Base-by-base conservation (phyloP, 2,888 invertebrate species). In the Girardia tigrina region DNA sequence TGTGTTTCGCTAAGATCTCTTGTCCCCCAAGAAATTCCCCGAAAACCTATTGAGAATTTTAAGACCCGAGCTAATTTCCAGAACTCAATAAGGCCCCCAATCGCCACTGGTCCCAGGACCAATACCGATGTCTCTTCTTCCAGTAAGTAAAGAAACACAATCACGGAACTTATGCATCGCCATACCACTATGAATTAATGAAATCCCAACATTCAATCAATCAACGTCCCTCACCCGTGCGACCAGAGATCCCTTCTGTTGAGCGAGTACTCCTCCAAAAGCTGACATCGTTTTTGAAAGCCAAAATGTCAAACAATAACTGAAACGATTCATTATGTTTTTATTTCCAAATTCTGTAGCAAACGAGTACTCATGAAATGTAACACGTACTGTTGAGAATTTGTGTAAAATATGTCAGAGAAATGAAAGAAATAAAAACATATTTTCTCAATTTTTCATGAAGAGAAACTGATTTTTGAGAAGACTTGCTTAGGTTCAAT, bases 251-350 rank as follows among this genome's bases (percentile, higher is more conserved):
- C 0, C 97, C 87, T 56, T 90, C 92, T 85, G 95, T 89, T 0
- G 90, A 90, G 29, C 88, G 88, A 81, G 91, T 89, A 26, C 88
- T 88, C 76, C 90, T 88, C 97, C 98, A 98, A 84, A 95, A 98
- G 75, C 88, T 88, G 0, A 98, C 91, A 81, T 98, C 97, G 83
- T 94, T 95, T 87, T 97, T 98, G 83, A 98, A 94, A 0, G 97
- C 93, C 75, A 98, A 86, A 82, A 97, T 92, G 84, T 98, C 97
- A 82, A 98, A 92, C 56, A 97, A 85, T 78, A 84, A 77, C 84
- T 84, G 80, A n/a, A n/a, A n/a, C n/a, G n/a, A n/a, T n/a, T n/a
- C n/a, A n/a, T n/a, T n/a, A n/a, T n/a, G n/a, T n/a, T n/a, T n/a
- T n/a, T n/a, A n/a, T n/a, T n/a, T n/a, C n/a, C n/a, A n/a, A n/a